Percentiles rank a stretch among this genome's conserved stretches.
These are phyloP conservation scores for Cephonodes hylas DNA, from an alignment of 2,888 invertebrate species.

Conservation along the genomic window DNA sequence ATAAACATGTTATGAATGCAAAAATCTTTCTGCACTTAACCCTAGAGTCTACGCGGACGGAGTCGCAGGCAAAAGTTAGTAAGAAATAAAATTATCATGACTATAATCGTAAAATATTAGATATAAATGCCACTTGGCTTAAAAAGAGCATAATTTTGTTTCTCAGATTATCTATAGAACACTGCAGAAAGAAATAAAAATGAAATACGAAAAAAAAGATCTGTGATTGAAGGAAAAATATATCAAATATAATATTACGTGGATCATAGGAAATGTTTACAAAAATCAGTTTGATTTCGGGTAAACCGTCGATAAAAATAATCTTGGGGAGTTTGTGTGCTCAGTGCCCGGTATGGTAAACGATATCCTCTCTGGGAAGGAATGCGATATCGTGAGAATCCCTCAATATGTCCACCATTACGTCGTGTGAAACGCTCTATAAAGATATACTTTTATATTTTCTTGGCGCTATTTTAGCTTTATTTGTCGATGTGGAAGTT, in stretches of 20 bases:
- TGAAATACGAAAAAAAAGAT: background rate
- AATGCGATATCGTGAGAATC: constrained; percentile 45
- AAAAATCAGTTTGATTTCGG: background rate
- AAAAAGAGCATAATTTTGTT: too few species aligned
- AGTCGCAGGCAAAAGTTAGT: too few species aligned
- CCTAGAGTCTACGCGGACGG: too few species aligned
- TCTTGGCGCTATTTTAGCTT: background rate
- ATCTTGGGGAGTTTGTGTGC: constrained; percentile 11
- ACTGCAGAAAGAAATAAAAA: too few species aligned
- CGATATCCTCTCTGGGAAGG: constrained; percentile 37
- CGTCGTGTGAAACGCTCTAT: background rate
- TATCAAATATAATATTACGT: background rate
- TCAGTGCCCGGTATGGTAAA: constrained; percentile 29
- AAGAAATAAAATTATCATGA: too few species aligned
- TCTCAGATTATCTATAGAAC: too few species aligned
- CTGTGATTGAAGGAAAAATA: background rate
- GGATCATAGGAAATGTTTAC: background rate
- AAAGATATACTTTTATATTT: constrained; percentile 5
- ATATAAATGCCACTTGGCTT: too few species aligned
- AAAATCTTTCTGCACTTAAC: too few species aligned
- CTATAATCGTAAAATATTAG: too few species aligned
- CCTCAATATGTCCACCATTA: constrained; percentile 34
- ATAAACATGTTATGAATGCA: too few species aligned
- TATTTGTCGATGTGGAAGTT: background rate
- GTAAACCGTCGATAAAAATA: constrained; percentile 25